Evolutionary conservation across 2,797 vertebrate genomes (phyloP), one percentile per base, ranked within the genome.

Genomic region (Adelosebastes latens): DNA sequence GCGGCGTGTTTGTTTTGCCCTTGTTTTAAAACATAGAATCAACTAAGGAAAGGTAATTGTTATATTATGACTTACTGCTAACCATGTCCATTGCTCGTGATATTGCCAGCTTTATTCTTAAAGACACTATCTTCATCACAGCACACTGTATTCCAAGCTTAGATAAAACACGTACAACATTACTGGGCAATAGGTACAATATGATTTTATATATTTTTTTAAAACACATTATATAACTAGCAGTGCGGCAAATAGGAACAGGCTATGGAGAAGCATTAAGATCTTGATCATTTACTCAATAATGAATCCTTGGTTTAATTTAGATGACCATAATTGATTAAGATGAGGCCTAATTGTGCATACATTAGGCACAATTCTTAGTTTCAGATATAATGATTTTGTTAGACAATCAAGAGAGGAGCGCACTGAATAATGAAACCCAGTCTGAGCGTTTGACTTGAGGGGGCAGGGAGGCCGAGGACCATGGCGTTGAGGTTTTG

Each of bases 341-440:
- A 77, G 72, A 84, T 55, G 5, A 55, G 61, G 42, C 13, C 77
- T 90, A 88, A 91, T 88, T 81, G 90, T 71, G 85, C 85, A 90
- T 90, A 85, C 74, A 84, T 92, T 90, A 89, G 83, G 75, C 52
- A 53, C 49, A 79, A 84, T 89, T 82, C 25, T 65, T 79, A 42
- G 77, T 87, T 88, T 91, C 80, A 83, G 56, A 90, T 88, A 63
- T 84, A 91, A 92, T 90, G 82, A 90, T 93, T 87, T 88, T 84
- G 34, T 77, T 58, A 56, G 59, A 52, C 71, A 86, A 84, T 87
- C 64, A 86, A 89, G 64, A 78, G 67, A 82, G 58, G 52, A 89
- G 74, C 8, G 70, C 63, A 34, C 49, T 79, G 84, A 84, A 88
- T 90, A 87, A 91, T 92, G 88, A 90, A 88, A 82, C 39, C 39